Conservation (phyloP, 2,888 invertebrate species). For the Endomychus coccineus region DNA sequence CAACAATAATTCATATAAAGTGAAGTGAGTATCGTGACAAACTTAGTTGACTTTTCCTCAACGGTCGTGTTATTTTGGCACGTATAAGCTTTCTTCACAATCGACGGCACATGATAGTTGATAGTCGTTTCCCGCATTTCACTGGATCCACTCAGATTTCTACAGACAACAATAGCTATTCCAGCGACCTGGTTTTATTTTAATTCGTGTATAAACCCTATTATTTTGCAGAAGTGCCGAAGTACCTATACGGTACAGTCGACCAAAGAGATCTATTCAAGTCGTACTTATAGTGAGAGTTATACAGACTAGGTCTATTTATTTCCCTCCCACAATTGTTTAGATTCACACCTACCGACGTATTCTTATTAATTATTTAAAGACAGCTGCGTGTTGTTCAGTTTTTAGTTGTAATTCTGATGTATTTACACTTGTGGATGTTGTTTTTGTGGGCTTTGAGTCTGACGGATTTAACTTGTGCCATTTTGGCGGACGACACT, state of each 20-base stretch:
- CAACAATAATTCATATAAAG: too few relatives aligned
- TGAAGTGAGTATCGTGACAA: too few relatives aligned
- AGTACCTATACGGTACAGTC: constrained; percentile 8
- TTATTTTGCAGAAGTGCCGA: constrained; percentile 21
- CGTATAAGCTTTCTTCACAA: constrained; percentile 29
- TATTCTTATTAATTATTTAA: constrained; percentile 19
- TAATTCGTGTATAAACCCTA: constrained; percentile 27
- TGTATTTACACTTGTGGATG: constrained; percentile 39
- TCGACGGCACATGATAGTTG: constrained; percentile 22
- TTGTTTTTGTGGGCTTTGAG: constrained; percentile 38
- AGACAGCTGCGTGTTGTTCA: too few relatives aligned
- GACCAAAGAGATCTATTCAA: too few relatives aligned
- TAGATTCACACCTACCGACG: constrained; percentile 5
- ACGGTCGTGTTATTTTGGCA: constrained; percentile 20
- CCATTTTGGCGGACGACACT: constrained; percentile 37
- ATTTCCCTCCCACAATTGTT: constrained; percentile 6
- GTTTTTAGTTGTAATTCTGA: constrained; percentile 23
- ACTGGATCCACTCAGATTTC: constrained; percentile 25
- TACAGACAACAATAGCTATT: constrained; percentile 28
- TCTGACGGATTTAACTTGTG: constrained; percentile 30
- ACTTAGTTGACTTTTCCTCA: too few relatives aligned
- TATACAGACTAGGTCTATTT: too few relatives aligned
- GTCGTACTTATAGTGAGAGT: constrained; percentile 11
- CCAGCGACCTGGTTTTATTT: constrained; percentile 31
- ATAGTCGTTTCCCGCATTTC: constrained; percentile 29